phyloP scores from a whole-genome alignment of 2,113 vertebrate genomes.

The Alethe diademata region DNA sequence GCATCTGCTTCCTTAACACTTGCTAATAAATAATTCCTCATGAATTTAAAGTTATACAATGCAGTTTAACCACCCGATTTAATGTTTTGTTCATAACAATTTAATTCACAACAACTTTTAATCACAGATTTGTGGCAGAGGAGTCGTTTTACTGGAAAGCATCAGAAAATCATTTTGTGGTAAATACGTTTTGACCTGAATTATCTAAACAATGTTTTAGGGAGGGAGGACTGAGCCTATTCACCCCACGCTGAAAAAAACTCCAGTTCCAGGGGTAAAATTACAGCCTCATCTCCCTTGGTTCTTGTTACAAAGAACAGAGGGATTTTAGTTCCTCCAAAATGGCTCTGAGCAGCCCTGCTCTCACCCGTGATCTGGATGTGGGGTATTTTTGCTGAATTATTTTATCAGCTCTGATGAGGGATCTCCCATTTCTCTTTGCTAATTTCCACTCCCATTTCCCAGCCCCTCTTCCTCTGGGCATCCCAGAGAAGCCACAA shows the following conservation, averaged over 20 bases:
- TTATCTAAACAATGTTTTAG: background rate
- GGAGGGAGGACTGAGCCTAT: background rate
- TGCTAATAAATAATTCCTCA: background rate
- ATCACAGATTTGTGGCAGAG: background rate
- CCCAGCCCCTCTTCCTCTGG: background rate
- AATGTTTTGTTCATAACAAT: background rate
- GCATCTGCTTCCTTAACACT: background rate
- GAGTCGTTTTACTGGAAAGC: background rate
- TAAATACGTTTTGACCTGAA: background rate
- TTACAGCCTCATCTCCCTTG: background rate
- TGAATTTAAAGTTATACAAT: background rate
- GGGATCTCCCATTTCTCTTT: background rate
- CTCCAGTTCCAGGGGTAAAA: background rate
- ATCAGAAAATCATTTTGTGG: fast-evolving
- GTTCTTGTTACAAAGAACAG: background rate
- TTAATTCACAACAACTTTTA: background rate
- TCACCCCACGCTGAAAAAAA: background rate
- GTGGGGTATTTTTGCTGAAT: background rate
- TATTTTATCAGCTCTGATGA: background rate
- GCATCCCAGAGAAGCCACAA: background rate
- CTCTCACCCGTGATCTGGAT: background rate
- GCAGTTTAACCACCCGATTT: background rate
- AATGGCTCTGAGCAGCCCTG: background rate
- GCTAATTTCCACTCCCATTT: background rate
- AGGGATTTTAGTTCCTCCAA: background rate